These are phyloP conservation scores for Sitobion miscanthi DNA, from an alignment of 1,140 invertebrate genomes.

Conservation along the genomic window DNA sequence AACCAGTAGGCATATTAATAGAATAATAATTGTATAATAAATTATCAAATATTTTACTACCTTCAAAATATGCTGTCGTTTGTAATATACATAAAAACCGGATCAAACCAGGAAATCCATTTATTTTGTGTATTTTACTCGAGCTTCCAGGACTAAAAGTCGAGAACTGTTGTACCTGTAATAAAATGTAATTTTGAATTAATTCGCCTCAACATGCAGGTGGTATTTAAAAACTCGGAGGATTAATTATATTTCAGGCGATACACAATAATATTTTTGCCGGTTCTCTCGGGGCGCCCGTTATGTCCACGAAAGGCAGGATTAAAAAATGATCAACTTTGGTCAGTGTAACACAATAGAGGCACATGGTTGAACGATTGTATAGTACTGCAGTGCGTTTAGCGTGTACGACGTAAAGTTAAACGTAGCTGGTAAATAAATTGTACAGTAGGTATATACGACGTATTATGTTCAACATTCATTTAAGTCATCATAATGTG, in stretches of 20 bases:
- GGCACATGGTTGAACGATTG: background rate
- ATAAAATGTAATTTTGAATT: background rate
- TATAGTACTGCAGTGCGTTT: background rate
- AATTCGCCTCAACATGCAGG: background rate
- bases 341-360: background rate
- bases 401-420: background rate
- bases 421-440: background rate
- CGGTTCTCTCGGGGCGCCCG: background rate
- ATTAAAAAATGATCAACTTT: background rate
- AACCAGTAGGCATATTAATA: too few species aligned
- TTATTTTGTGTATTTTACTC: background rate
- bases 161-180: background rate
- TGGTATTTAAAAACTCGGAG: background rate
- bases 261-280: background rate
- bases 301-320: background rate
- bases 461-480: background rate
- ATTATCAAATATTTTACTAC: background rate
- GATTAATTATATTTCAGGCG: background rate
- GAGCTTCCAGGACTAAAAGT: background rate
- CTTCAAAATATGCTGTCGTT: background rate
- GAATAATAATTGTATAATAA: too few species aligned
- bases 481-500: constrained; percentile 1
- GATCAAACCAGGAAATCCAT: background rate
- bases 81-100: background rate
- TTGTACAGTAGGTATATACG: background rate